Evolutionary conservation across 2,888 invertebrate genomes (phyloP).

Genomic region (Blastobasis lacticolella): DNA sequence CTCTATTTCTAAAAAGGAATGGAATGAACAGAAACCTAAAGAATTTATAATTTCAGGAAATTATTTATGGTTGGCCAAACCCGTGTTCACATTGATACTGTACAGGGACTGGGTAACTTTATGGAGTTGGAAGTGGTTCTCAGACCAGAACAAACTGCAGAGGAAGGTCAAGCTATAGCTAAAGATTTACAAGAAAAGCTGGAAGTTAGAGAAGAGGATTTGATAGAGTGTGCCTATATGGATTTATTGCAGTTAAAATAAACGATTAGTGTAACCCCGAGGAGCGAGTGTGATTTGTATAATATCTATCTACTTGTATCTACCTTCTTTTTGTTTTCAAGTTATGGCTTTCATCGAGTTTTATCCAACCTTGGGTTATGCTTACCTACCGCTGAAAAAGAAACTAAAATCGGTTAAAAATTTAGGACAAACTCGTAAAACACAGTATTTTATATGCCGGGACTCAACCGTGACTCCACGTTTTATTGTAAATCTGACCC

Average conservation of each 20-base stretch:
- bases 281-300: too few relatives aligned
- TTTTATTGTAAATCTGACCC: too few relatives aligned
- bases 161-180: constrained; percentile 82
- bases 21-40: not conserved
- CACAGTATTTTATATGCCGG: too few relatives aligned
- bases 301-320: too few relatives aligned
- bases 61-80: constrained; percentile 88
- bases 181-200: constrained; percentile 79
- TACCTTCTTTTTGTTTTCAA: too few relatives aligned
- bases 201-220: constrained; percentile 74
- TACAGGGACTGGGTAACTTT: constrained; percentile 84
- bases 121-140: constrained; percentile 90
- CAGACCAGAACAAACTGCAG: constrained; percentile 75
- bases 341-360: too few relatives aligned
- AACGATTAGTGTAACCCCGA: not conserved
- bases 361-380: too few relatives aligned
- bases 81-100: constrained; percentile 90
- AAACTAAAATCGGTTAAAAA: too few relatives aligned
- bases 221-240: constrained; percentile 84
- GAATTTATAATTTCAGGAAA: constrained; percentile 53
- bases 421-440: too few relatives aligned
- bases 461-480: too few relatives aligned
- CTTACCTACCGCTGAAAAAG: too few relatives aligned
- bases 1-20: too few relatives aligned
- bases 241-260: constrained; percentile 73